phyloP scores from a whole-genome alignment of 2,888 invertebrate species.

The Polymixis lichenea region DNA sequence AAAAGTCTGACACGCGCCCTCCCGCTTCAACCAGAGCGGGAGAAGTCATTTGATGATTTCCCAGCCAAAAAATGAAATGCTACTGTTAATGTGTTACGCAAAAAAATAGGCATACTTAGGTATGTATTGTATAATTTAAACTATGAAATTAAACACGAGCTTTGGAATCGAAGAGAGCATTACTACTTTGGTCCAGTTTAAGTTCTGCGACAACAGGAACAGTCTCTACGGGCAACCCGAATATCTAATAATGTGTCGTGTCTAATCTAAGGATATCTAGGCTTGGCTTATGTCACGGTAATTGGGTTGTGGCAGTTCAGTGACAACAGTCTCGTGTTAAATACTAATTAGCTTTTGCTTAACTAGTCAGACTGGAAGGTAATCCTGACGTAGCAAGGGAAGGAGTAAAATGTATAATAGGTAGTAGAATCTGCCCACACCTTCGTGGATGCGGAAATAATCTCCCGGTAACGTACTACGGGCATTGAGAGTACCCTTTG shows the following conservation, averaged over 20 bases:
- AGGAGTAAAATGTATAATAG: not conserved
- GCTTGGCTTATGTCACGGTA: constrained; percentile 11
- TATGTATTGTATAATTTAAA: not conserved
- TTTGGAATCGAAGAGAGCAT: not conserved
- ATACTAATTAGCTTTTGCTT: constrained; percentile 22
- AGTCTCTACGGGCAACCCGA: constrained; percentile 1
- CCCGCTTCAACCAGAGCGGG: too few species aligned
- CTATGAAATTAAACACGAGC: not conserved
- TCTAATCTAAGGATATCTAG: constrained; percentile 16
- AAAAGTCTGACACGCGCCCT: too few species aligned
- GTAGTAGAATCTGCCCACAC: not conserved
- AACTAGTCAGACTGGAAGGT: not conserved
- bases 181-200: not conserved
- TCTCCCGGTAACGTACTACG: too few species aligned
- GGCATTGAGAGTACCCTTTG: too few species aligned
- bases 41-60: too few species aligned
- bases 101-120: not conserved
- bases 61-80: too few species aligned
- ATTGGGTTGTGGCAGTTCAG: constrained; percentile 14
- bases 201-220: not conserved
- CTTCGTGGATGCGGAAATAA: too few species aligned
- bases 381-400: not conserved
- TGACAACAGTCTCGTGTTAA: constrained; percentile 11
- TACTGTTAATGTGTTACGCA: too few species aligned
- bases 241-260: constrained; percentile 11